These are phyloP conservation scores for Temnopleurus reevesii DNA, from an alignment of 53 echinoderm and acorn worm species.

Conservation along the genomic window DNA sequence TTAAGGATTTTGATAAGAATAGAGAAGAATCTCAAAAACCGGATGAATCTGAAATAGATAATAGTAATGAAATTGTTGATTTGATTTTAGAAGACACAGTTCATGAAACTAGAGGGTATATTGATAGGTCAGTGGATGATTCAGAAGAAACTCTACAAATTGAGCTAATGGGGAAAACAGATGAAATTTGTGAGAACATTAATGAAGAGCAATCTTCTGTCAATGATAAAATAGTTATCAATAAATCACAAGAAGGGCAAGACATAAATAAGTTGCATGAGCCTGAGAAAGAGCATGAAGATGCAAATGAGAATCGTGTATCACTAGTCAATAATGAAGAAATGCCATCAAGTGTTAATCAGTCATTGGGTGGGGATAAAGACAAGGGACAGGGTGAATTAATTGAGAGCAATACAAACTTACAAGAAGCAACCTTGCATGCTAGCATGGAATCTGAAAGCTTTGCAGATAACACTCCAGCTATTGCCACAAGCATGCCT, in stretches of 20 bases:
- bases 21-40: not conserved
- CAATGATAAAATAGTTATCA: not conserved
- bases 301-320: not conserved
- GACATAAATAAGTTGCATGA: not conserved
- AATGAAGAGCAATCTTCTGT: not conserved
- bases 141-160: not conserved
- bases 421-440: slow-evolving; percentile 10
- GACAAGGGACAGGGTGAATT: not conserved
- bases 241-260: not conserved
- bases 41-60: not conserved
- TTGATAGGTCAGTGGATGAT: not conserved
- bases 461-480: slow-evolving; percentile 51
- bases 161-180: not conserved
- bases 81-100: not conserved
- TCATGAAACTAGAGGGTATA: not conserved
- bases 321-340: not conserved
- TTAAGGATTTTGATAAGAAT: not conserved
- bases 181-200: not conserved
- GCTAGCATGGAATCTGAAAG: slow-evolving; percentile 38
- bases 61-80: not conserved
- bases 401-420: not conserved
- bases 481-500: slow-evolving; percentile 40
- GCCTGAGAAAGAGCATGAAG: slow-evolving; percentile 15
- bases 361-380: not conserved
- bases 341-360: not conserved